Conservation (phyloP, 92 coral and sea anemone species). For the Phenganax marumi region DNA sequence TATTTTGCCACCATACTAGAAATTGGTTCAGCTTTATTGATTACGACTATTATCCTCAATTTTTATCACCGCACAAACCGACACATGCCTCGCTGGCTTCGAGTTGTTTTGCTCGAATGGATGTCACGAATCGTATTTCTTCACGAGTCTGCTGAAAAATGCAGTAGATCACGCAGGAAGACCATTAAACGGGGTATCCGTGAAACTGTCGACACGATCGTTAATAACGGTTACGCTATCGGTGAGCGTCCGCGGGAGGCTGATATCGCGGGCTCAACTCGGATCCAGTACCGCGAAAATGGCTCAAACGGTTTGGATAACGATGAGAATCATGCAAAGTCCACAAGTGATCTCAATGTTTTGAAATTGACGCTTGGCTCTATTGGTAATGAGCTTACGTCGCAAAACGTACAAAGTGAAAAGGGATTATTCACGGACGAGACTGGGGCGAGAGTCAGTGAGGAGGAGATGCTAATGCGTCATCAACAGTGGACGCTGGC, state of each 20-base stretch:
- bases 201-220: constrained; percentile 27
- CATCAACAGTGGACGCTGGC: constrained; percentile 83
- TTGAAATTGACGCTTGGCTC: constrained; percentile 31
- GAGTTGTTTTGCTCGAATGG: constrained; percentile 70
- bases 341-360: constrained; percentile 11
- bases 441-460: constrained; percentile 67
- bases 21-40: constrained; percentile 76
- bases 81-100: constrained; percentile 74
- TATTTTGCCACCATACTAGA: constrained; percentile 88
- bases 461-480: constrained; percentile 63
- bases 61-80: constrained; percentile 87
- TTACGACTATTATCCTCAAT: constrained; percentile 81
- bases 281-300: constrained; percentile 12
- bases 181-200: constrained; percentile 29
- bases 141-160: constrained; percentile 49
- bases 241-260: constrained; percentile 27
- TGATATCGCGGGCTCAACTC: neutral
- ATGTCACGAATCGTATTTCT: constrained; percentile 72
- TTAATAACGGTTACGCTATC: constrained; percentile 26
- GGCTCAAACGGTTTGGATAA: constrained; percentile 15
- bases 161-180: constrained; percentile 24
- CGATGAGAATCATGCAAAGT: neutral
- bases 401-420: constrained; percentile 15
- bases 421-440: constrained; percentile 50
- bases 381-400: constrained; percentile 13